Percentiles rank a stretch among this genome's conserved stretches.
These are phyloP conservation scores for Ashinkailepas kermadecensis DNA, from an alignment of 2,888 invertebrate genomes.

Conservation along the genomic window DNA sequence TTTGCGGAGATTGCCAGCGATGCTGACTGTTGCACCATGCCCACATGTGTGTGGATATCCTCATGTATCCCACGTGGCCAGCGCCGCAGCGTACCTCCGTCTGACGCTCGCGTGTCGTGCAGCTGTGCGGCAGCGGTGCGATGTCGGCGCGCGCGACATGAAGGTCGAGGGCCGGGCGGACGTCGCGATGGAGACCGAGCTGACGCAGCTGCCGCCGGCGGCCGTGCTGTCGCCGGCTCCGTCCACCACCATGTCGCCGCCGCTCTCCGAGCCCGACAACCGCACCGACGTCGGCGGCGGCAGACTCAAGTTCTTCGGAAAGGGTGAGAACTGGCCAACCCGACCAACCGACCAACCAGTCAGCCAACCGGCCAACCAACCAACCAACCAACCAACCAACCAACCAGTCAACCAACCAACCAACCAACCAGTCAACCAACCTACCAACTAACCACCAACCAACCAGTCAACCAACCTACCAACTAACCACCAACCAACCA, in stretches of 20 bases:
- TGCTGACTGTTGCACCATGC: too few species aligned
- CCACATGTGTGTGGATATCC: too few species aligned
- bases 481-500: too few species aligned
- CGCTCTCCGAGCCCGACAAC: conserved; percentile 6
- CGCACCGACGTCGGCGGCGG: not conserved
- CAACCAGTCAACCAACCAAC: too few species aligned
- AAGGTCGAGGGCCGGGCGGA: not conserved
- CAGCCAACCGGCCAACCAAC: too few species aligned
- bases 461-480: too few species aligned
- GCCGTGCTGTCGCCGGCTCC: conserved; percentile 22
- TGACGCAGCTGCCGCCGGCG: conserved; percentile 20
- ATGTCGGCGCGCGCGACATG: not conserved
- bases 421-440: too few species aligned
- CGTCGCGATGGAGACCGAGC: not conserved
- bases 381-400: too few species aligned
- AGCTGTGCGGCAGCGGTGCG: not conserved
- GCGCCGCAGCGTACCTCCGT: not conserved
- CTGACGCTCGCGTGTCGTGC: too few species aligned
- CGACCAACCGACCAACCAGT: too few species aligned
- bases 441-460: too few species aligned
- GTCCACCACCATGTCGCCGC: conserved; percentile 20
- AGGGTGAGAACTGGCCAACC: not conserved
- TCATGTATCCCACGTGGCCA: not conserved
- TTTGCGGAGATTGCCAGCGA: too few species aligned
- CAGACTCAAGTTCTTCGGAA: not conserved